Evolutionary conservation across 2,797 vertebrate species (phyloP).

Genomic region (Sciurus vulgaris): DNA sequence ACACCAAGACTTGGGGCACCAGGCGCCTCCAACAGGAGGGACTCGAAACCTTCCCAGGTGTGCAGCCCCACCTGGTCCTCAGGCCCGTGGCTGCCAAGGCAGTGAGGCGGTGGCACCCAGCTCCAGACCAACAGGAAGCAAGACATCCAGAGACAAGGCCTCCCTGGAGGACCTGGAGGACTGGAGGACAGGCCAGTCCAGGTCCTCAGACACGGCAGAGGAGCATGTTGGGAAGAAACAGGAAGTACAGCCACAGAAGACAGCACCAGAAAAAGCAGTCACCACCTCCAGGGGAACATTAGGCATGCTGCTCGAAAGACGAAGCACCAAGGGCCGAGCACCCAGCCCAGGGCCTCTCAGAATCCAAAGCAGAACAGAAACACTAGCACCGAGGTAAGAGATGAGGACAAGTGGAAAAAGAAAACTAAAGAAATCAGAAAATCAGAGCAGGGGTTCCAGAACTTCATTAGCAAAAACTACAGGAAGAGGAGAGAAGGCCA

Average conservation of each 20-base stretch:
- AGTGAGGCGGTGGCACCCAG: neutral
- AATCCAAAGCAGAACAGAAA: neutral
- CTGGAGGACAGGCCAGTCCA: neutral
- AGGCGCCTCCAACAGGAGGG: neutral
- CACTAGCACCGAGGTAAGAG: neutral
- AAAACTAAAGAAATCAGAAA: neutral
- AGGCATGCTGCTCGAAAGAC: neutral
- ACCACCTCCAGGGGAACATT: neutral
- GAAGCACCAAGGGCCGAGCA: neutral
- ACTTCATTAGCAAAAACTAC: neutral
- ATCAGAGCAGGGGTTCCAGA: neutral
- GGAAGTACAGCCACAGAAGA: neutral
- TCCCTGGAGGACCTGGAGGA: neutral
- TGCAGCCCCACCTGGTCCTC: too few species aligned
- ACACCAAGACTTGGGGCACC: neutral
- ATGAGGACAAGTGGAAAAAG: neutral
- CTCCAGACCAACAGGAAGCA: neutral
- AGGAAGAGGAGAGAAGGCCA: neutral
- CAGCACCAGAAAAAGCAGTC: neutral
- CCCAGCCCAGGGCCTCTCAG: too few species aligned
- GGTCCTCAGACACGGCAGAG: neutral
- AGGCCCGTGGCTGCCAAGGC: neutral
- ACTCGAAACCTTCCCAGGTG: neutral
- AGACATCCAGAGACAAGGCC: neutral
- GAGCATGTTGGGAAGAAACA: fast-evolving